Evolutionary conservation across 2,797 vertebrate genomes (phyloP).

Genomic region (Coregonus sp.): DNA sequence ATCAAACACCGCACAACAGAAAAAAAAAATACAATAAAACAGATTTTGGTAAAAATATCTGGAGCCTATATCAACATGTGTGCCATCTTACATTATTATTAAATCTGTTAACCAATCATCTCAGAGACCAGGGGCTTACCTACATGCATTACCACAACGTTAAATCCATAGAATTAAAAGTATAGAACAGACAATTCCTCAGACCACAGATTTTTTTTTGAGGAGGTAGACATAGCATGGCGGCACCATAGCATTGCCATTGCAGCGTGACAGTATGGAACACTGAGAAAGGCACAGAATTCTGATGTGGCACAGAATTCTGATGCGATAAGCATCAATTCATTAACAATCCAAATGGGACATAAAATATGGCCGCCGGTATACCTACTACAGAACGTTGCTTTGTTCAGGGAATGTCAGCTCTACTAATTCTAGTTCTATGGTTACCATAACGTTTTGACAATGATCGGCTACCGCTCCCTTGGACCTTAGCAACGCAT

Average conservation of each 20-base stretch:
- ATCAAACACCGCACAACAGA: slow-evolving; percentile 74
- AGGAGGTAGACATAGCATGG: not conserved
- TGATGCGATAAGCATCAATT: slow-evolving; percentile 20
- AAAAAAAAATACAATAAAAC: slow-evolving; percentile 51
- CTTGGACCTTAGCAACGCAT: slow-evolving; percentile 76
- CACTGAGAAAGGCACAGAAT: slow-evolving; percentile 44
- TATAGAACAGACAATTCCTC: slow-evolving; percentile 33
- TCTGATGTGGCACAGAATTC: slow-evolving; percentile 56
- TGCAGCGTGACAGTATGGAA: not conserved
- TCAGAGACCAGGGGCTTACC: slow-evolving; percentile 58
- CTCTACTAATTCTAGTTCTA: slow-evolving; percentile 33
- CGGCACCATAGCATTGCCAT: not conserved
- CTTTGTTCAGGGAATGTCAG: slow-evolving; percentile 16
- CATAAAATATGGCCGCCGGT: slow-evolving; percentile 18
- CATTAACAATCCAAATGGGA: not conserved
- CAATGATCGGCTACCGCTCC: slow-evolving; percentile 49
- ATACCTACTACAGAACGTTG: not conserved
- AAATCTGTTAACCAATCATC: slow-evolving; percentile 68
- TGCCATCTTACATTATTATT: slow-evolving; percentile 78
- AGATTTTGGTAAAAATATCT: slow-evolving; percentile 67
- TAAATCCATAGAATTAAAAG: slow-evolving; percentile 26
- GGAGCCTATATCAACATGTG: slow-evolving; percentile 74
- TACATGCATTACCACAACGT: slow-evolving; percentile 58
- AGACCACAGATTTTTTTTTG: slow-evolving; percentile 13
- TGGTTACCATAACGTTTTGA: slow-evolving; percentile 20